Evolutionary conservation across 2,888 invertebrate genomes (phyloP).

Genomic region (Formica aserva): DNA sequence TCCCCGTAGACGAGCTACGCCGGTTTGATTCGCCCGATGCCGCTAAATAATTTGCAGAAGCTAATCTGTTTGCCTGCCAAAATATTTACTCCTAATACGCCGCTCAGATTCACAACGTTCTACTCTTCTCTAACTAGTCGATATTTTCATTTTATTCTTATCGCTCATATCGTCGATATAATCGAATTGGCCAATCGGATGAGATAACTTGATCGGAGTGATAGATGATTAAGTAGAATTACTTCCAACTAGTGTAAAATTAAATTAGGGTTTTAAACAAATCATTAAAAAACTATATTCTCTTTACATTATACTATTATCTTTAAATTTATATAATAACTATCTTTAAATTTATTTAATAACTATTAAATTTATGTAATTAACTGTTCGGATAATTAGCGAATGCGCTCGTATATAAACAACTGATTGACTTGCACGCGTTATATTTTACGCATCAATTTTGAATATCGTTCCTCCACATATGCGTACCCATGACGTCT

Average conservation of each 20-base stretch:
- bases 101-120: not conserved
- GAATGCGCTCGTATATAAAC: not conserved
- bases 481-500: not conserved
- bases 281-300: slow-evolving; percentile 7
- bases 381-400: not conserved
- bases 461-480: not conserved
- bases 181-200: not conserved
- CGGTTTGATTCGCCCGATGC: slow-evolving; percentile 43
- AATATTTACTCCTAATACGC: slow-evolving; percentile 24
- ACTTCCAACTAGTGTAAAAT: not conserved
- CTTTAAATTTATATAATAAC: too few species aligned
- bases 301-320: not conserved
- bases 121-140: not conserved
- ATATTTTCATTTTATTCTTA: not conserved
- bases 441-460: slow-evolving; percentile 8
- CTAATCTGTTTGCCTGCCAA: not conserved
- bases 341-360: too few species aligned
- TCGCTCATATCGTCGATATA: not conserved
- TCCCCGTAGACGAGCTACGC: slow-evolving; percentile 45
- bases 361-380: not conserved
- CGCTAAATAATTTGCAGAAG: slow-evolving; percentile 38
- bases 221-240: not conserved
- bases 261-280: not conserved
- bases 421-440: not conserved
- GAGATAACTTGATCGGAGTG: not conserved